phyloP scores from a whole-genome alignment of 2,888 invertebrate genomes.

The Exephanes ischioxanthus region DNA sequence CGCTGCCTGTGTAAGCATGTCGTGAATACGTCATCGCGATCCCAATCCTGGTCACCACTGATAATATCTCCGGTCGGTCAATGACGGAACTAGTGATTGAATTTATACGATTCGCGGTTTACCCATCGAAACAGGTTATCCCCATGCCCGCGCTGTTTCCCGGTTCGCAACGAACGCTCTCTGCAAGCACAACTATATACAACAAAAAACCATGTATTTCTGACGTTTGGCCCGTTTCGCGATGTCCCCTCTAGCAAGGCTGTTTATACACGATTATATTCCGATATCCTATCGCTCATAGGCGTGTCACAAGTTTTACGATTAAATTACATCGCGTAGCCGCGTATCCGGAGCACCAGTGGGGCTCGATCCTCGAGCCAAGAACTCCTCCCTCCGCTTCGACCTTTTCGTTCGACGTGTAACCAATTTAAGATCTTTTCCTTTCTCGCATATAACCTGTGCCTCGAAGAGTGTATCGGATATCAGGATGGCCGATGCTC shows the following conservation, averaged over 20 bases:
- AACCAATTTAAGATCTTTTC: not conserved
- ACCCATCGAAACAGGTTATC: not conserved
- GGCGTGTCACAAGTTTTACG: slow-evolving; percentile 35
- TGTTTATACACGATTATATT: slow-evolving; percentile 14
- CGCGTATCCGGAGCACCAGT: not conserved
- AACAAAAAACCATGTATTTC: slow-evolving; percentile 1
- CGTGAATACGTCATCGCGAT: too few relatives aligned
- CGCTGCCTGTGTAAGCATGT: too few relatives aligned
- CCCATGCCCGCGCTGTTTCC: not conserved
- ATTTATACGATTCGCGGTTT: not conserved
- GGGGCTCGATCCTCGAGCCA: not conserved
- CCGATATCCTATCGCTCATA: slow-evolving; percentile 23
- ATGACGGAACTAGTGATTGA: too few relatives aligned
- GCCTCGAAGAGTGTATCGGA: not conserved
- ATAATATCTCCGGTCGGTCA: too few relatives aligned
- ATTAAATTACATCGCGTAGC: not conserved
- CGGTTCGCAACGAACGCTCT: not conserved
- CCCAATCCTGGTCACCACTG: too few relatives aligned
- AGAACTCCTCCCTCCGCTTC: not conserved
- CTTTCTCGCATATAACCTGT: slow-evolving; percentile 33
- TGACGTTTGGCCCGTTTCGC: slow-evolving; percentile 18
- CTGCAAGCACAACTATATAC: not conserved
- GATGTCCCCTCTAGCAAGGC: not conserved
- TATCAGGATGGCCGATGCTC: slow-evolving; percentile 87
- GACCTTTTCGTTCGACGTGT: not conserved